phyloP scores from a whole-genome alignment of 2,797 vertebrate species.

The Moxostoma hubbsi region DNA sequence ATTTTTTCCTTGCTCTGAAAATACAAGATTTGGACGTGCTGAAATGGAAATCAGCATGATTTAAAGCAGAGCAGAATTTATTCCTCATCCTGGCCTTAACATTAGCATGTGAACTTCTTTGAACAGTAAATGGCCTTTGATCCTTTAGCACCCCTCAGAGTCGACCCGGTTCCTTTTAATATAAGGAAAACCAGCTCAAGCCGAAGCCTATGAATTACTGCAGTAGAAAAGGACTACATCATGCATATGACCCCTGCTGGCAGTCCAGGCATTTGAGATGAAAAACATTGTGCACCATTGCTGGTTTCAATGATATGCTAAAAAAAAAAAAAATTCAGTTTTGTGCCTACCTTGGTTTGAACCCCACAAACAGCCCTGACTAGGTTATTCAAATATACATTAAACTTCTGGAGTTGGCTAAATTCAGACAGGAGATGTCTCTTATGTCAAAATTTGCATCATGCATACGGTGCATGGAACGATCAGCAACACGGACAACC shows the following conservation, averaged over 20 bases:
- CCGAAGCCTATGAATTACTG: constrained; percentile 49
- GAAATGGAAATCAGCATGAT: constrained; percentile 10
- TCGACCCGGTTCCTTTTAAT: constrained; percentile 43
- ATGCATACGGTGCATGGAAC: no score
- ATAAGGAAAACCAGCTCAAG: constrained; percentile 43
- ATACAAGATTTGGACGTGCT: background rate
- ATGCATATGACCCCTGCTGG: constrained; percentile 36
- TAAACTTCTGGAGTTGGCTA: constrained; percentile 1
- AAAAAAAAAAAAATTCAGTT: background rate
- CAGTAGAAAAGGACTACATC: constrained; percentile 25
- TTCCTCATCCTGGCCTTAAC: constrained; percentile 11
- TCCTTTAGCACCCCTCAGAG: constrained; percentile 34
- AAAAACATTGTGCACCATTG: background rate
- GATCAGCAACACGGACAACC: no score
- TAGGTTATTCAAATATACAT: background rate
- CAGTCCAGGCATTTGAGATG: background rate
- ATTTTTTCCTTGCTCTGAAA: background rate
- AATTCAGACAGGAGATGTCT: background rate
- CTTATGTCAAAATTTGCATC: background rate
- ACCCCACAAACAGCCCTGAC: background rate
- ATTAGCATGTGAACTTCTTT: constrained; percentile 39
- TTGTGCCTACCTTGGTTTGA: background rate
- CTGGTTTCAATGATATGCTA: background rate
- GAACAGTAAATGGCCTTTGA: constrained; percentile 50
- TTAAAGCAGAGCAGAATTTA: constrained; percentile 17